Conservation (phyloP, 2,113 vertebrate genomes). For the Vireo altiloquus region DNA sequence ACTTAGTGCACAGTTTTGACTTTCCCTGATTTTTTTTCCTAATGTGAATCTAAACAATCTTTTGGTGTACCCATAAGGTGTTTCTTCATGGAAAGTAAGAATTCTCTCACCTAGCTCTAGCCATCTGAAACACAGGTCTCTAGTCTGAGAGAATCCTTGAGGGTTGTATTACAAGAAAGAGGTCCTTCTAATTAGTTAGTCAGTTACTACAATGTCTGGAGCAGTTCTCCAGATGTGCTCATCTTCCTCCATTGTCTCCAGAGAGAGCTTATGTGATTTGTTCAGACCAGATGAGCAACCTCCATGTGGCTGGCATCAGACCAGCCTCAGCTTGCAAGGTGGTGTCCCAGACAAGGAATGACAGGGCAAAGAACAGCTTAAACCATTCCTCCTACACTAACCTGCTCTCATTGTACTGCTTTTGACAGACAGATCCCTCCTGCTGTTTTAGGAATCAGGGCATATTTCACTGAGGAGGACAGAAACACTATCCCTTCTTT, state of each 20-base stretch:
- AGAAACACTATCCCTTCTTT: neutral
- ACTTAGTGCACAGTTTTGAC: neutral
- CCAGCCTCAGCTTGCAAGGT: neutral
- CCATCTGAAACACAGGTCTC: neutral
- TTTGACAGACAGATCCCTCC: neutral
- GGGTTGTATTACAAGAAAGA: neutral
- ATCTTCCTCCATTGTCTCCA: neutral
- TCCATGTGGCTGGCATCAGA: accelerated
- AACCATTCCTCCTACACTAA: neutral
- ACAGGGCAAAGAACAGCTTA: neutral
- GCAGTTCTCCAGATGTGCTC: neutral
- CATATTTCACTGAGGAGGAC: neutral
- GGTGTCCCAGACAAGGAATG: neutral
- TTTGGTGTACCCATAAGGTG: neutral
- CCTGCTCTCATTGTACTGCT: neutral
- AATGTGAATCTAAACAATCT: neutral
- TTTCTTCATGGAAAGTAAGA: neutral
- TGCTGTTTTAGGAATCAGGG: neutral
- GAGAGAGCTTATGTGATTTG: neutral
- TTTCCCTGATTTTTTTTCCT: neutral
- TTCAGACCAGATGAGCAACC: neutral
- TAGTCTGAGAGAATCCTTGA: neutral
- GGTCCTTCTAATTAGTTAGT: neutral
- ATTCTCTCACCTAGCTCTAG: neutral
- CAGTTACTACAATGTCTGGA: neutral